phyloP scores from a whole-genome alignment of 2,888 invertebrate genomes.

The Scaptomyza polygonia region DNA sequence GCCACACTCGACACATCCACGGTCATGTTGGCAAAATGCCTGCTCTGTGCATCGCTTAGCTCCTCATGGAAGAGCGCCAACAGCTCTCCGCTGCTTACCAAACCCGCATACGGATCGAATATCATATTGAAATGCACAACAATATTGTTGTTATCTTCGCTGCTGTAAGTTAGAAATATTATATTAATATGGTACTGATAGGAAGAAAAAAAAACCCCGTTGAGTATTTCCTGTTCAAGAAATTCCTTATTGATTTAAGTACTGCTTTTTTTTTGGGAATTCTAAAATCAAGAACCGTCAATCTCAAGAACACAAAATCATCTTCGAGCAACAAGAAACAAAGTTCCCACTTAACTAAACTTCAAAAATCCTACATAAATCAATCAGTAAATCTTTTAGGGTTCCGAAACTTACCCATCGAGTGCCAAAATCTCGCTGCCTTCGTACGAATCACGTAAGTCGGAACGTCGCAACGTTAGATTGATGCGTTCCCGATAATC shows the following conservation, averaged over 20 bases:
- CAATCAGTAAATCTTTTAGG: too few relatives aligned
- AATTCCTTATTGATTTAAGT: too few relatives aligned
- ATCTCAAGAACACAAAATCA: too few relatives aligned
- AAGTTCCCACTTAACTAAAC: too few relatives aligned
- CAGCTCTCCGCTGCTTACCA: constrained; percentile 88
- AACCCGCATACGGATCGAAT: constrained; percentile 91
- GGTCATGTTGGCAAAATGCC: constrained; percentile 88
- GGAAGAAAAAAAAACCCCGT: too few relatives aligned
- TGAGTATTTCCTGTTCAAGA: too few relatives aligned
- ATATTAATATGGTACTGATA: too few relatives aligned
- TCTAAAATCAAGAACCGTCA: too few relatives aligned
- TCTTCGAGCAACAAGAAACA: too few relatives aligned
- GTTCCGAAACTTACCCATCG: constrained; percentile 94
- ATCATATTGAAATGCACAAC: constrained; percentile 94
- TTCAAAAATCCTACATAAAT: too few relatives aligned
- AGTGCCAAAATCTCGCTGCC: constrained; percentile 92
- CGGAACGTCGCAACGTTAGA: constrained; percentile 90
- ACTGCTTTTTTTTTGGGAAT: too few relatives aligned
- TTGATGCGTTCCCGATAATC: constrained; percentile 91
- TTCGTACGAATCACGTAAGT: constrained; percentile 90
- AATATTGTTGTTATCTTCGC: constrained; percentile 88
- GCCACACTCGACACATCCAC: constrained; percentile 88
- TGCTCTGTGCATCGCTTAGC: constrained; percentile 86
- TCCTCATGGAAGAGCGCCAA: constrained; percentile 88
- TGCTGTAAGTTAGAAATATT: constrained; percentile 84